Evolutionary conservation across 2,888 invertebrate species (phyloP).

Genomic region (Laspeyria flexula): DNA sequence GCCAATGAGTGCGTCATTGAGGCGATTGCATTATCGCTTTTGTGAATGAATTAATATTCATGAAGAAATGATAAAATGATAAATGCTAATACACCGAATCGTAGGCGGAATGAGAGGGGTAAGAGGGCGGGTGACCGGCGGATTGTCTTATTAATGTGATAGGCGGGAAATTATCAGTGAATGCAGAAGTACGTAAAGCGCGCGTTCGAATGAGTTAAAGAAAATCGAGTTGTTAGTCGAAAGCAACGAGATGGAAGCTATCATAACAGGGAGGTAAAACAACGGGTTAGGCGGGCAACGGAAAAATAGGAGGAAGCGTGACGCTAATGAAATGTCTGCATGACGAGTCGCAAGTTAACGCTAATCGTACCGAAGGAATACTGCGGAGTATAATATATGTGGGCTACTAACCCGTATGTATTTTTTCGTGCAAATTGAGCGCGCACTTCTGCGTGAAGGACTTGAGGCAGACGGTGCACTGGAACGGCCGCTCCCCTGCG

Average conservation of each 20-base stretch:
- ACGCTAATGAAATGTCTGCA: slow-evolving; percentile 79
- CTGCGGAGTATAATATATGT: slow-evolving; percentile 79
- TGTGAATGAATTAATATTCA: slow-evolving; percentile 84
- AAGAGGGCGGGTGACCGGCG: slow-evolving; percentile 62
- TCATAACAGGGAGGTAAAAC: slow-evolving; percentile 68
- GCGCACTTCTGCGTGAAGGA: slow-evolving; percentile 88
- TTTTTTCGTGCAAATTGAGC: slow-evolving; percentile 88
- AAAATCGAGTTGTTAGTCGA: slow-evolving; percentile 78
- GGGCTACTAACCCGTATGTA: slow-evolving; percentile 88
- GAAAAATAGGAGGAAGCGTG: slow-evolving; percentile 82
- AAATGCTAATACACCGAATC: slow-evolving; percentile 67
- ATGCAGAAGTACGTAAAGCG: slow-evolving; percentile 81
- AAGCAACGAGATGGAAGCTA: slow-evolving; percentile 83
- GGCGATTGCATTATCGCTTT: slow-evolving; percentile 86
- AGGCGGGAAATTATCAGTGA: slow-evolving; percentile 63
- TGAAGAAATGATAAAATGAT: slow-evolving; percentile 80
- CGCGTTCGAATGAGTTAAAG: slow-evolving; percentile 69
- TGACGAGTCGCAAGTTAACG: slow-evolving; percentile 65
- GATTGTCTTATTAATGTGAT: slow-evolving; percentile 59
- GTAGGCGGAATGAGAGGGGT: slow-evolving; percentile 64
- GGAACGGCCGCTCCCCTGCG: slow-evolving; percentile 87
- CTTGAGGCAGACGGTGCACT: slow-evolving; percentile 88
- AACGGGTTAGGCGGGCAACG: slow-evolving; percentile 83
- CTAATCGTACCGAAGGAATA: slow-evolving; percentile 74
- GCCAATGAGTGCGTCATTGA: slow-evolving; percentile 72